phyloP scores from a whole-genome alignment of 2,113 vertebrate species.

The Megaptera novaeangliae region DNA sequence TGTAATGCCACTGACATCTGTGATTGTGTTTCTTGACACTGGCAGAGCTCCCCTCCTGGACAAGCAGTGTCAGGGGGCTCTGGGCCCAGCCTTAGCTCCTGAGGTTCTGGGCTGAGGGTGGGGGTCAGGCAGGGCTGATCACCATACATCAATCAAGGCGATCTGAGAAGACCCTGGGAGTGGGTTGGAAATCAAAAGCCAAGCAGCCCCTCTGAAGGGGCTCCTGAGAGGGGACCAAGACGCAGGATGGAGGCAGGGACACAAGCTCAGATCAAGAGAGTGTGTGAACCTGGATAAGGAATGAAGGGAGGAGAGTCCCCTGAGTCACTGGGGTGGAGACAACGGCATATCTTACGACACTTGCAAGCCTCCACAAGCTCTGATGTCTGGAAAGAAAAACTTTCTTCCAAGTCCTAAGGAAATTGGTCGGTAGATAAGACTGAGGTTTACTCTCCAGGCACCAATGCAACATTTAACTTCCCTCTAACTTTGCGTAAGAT shows the following conservation, averaged over 20 bases:
- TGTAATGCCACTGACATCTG: background rate
- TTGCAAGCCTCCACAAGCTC: background rate
- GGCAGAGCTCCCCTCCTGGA: background rate
- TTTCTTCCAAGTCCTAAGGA: background rate
- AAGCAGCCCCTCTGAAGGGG: background rate
- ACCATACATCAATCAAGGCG: too few species aligned
- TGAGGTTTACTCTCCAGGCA: background rate
- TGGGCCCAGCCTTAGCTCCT: background rate
- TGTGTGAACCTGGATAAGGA: background rate
- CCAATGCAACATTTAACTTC: background rate
- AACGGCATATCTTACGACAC: background rate
- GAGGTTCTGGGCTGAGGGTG: background rate
- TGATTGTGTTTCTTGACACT: background rate
- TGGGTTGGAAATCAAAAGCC: background rate
- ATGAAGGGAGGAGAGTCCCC: accelerated
- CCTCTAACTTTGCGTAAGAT: background rate
- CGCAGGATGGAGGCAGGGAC: background rate
- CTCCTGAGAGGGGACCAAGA: background rate
- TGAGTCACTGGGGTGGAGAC: background rate
- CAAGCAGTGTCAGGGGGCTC: background rate
- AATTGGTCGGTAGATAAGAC: background rate
- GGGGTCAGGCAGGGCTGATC: background rate
- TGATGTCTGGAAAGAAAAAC: background rate
- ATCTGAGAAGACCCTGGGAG: background rate
- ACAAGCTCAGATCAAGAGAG: background rate